Evolutionary conservation across 64 coral and sea anemone species (phyloP).

Genomic region (Anthopleura sola): DNA sequence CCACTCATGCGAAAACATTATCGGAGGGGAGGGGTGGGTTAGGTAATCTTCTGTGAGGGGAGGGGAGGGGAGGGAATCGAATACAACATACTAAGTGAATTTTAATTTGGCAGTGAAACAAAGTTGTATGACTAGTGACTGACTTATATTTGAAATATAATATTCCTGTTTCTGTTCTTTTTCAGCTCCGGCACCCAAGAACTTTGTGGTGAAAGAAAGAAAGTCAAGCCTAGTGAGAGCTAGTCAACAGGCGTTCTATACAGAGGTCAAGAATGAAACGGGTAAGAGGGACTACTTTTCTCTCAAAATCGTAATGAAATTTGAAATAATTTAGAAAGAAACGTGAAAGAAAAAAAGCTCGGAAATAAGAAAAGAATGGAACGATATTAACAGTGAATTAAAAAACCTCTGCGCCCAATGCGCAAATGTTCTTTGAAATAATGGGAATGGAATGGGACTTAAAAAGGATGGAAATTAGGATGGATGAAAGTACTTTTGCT

Average conservation of each 20-base stretch:
- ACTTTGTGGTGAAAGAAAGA: constrained; percentile 46
- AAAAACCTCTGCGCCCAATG: not conserved
- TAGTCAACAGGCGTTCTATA: constrained; percentile 82
- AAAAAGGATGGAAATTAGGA: too few species aligned
- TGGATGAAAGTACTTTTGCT: too few species aligned
- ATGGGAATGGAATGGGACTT: not conserved
- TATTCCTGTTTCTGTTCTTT: not conserved
- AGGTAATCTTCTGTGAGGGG: not conserved
- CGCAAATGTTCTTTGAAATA: not conserved
- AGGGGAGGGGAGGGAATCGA: not conserved
- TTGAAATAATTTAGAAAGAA: too few species aligned
- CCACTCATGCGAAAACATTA: not conserved
- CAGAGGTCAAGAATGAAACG: constrained; percentile 84
- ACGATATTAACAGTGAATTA: too few species aligned
- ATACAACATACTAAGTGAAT: too few species aligned
- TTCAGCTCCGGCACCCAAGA: constrained; percentile 71
- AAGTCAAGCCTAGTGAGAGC: constrained; percentile 53
- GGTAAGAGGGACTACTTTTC: constrained; percentile 28
- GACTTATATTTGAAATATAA: too few species aligned
- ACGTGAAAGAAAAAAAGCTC: too few species aligned
- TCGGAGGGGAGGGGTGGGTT: not conserved
- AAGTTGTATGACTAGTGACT: too few species aligned
- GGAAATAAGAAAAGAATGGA: too few species aligned
- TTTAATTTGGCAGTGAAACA: too few species aligned
- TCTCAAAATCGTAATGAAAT: not conserved